These are phyloP conservation scores for Pardosa pseudoannulata DNA, from an alignment of 2,888 invertebrate species.

Conservation along the genomic window DNA sequence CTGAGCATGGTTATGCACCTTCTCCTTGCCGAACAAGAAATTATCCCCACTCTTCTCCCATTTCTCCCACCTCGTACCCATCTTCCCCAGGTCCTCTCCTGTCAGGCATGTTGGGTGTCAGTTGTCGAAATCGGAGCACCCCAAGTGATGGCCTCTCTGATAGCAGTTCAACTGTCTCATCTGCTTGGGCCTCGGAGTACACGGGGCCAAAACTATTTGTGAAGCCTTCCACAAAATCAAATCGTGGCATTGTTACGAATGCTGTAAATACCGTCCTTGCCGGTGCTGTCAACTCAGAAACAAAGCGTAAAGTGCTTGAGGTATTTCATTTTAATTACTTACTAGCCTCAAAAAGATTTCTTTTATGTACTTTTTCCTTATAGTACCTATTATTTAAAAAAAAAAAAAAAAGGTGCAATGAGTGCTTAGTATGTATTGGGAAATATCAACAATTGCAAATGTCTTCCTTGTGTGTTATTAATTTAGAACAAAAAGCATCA, in stretches of 20 bases:
- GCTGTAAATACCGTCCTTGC: conserved; percentile 99
- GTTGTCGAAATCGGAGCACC: conserved; percentile 54
- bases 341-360: not conserved
- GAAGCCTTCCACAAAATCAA: conserved; percentile 97
- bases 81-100: conserved; percentile 44
- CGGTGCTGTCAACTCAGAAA: conserved; percentile 95
- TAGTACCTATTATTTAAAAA: too few relatives aligned
- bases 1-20: conserved; percentile 62
- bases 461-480: too few relatives aligned
- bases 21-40: conserved; percentile 47
- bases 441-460: too few relatives aligned
- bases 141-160: conserved; percentile 74
- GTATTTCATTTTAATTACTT: conserved; percentile 74
- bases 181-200: conserved; percentile 73
- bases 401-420: too few relatives aligned
- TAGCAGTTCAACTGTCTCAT: conserved; percentile 71
- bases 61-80: conserved; percentile 59
- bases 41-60: conserved; percentile 60
- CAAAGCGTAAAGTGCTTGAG: conserved; percentile 93
- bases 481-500: too few relatives aligned
- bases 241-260: conserved; percentile 94
- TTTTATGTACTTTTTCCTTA: too few relatives aligned
- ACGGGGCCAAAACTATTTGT: conserved; percentile 94
- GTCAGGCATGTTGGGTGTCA: conserved; percentile 30
- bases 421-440: too few relatives aligned